A percentile compares a stretch with the other conserved stretches of the same genome.
phyloP scores from a whole-genome alignment of 2,797 vertebrate genomes.

The Lithobates sylvaticus region DNA sequence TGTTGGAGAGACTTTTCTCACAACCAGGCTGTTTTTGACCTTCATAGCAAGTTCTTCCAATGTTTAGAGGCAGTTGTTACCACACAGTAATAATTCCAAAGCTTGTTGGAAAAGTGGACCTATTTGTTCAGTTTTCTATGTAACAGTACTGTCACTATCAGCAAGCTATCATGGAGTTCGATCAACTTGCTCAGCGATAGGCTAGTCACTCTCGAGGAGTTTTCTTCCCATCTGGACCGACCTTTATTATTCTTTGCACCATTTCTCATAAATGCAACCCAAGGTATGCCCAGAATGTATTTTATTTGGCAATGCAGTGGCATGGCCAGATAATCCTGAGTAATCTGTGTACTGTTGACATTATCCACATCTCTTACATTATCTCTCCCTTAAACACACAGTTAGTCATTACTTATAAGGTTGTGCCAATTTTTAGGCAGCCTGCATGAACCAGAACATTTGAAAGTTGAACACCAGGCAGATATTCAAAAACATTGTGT shows the following conservation, averaged over 20 bases:
- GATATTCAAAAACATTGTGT: too few relatives aligned
- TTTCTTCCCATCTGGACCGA: neutral
- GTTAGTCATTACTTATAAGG: neutral
- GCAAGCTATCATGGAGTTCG: too few relatives aligned
- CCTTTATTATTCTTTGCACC: neutral
- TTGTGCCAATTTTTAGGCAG: neutral
- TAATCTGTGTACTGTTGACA: neutral
- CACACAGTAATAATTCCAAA: too few relatives aligned
- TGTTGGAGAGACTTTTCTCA: too few relatives aligned
- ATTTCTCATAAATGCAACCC: neutral
- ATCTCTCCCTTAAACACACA: constrained; percentile 3
- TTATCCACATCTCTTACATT: constrained; percentile 2
- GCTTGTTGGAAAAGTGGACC: too few relatives aligned
- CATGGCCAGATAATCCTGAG: neutral
- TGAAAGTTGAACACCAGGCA: neutral
- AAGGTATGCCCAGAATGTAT: neutral
- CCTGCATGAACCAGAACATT: neutral
- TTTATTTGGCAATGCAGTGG: neutral
- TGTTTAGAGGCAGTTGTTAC: too few relatives aligned
- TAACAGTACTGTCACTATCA: too few relatives aligned
- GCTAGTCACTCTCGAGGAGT: neutral
- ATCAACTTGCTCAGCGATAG: neutral
- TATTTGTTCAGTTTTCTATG: too few relatives aligned
- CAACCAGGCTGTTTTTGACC: too few relatives aligned
- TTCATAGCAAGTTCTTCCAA: too few relatives aligned